Base-by-base conservation (phyloP, 2,113 vertebrate genomes). In the Erythrolamprus reginae region DNA sequence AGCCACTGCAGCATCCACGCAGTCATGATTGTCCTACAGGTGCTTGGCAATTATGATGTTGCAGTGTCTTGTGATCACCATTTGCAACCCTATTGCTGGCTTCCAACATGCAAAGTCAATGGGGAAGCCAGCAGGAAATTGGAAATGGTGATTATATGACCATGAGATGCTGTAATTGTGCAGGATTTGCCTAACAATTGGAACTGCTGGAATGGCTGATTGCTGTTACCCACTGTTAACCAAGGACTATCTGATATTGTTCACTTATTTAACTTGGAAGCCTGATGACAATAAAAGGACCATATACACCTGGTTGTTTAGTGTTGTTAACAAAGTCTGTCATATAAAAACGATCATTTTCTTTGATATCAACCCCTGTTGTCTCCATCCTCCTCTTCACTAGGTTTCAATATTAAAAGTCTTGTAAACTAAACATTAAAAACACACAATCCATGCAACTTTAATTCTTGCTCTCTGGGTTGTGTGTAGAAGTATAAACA, bases 251-350 rank as follows among this genome's bases (percentile, higher is more conserved):
- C 33, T 77, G 70, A 33, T 77, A 21, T 8, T 42, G 70, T 77
- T 77, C 15, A 51, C 33, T 65, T 5, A 6, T 51, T 47, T 50
- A 19, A 61, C 56, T 84, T 88, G n/a, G n/a, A 91, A 91, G 24
- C 50, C 45, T 88, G 38, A 58, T 51, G 12, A n/a, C 5, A 89
- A 33, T 13, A 45, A 70, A 84, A 17, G 52, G n/a, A 89, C 47
- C 12, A 89, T 53, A 52, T 82, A 47, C 48, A 82, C 88, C 58
- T 91, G 21, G 50, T 48, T 89, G 47, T 38, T 87, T 90, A 84
- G 77, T 13, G 24, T 23, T 83, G 52, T 53, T 0, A 87, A 77
- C 1, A 2, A 1, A 47, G 26, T 38, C 6, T 58, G 38, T 52
- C 82, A 56, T 10, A 23, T n/a, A 21, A 33, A 47, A 70, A 21